phyloP scores from a whole-genome alignment of 2,888 invertebrate genomes.

The Campopleginae sp. region DNA sequence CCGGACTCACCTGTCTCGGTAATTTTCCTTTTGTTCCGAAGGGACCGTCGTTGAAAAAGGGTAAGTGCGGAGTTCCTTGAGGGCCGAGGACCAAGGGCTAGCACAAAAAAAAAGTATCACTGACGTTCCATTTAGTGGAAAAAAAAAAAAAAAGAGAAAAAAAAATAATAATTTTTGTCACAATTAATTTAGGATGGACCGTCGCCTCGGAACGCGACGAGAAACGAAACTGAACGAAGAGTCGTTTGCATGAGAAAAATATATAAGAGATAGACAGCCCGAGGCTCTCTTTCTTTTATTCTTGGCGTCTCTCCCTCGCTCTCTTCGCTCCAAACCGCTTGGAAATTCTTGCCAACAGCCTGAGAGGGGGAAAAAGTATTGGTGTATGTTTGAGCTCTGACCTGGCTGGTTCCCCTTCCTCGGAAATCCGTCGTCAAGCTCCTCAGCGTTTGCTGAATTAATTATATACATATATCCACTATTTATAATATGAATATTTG shows the following conservation, averaged over 20 bases:
- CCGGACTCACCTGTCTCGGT: background rate
- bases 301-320: slow-evolving; percentile 12
- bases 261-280: slow-evolving; percentile 44
- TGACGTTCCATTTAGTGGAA: background rate
- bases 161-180: background rate
- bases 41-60: background rate
- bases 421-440: slow-evolving; percentile 31
- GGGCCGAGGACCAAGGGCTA: background rate
- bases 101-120: background rate
- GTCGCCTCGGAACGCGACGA: slow-evolving; percentile 42
- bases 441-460: slow-evolving; percentile 5
- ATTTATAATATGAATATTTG: background rate
- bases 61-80: too few species aligned
- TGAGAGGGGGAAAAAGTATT: slow-evolving; percentile 66
- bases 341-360: too few species aligned
- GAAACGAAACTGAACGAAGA: slow-evolving; percentile 54
- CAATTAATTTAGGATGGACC: background rate
- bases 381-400: slow-evolving; percentile 71
- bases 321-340: background rate
- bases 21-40: background rate
- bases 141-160: background rate
- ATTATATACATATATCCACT: background rate
- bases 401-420: slow-evolving; percentile 66
- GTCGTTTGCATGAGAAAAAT: slow-evolving; percentile 41
- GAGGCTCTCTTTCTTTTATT: slow-evolving; percentile 56